A percentile compares a stretch with the other conserved stretches of the same genome.
Evolutionary conservation across 2,888 invertebrate genomes (phyloP).

Genomic region (Hemicrepidius hirtus): DNA sequence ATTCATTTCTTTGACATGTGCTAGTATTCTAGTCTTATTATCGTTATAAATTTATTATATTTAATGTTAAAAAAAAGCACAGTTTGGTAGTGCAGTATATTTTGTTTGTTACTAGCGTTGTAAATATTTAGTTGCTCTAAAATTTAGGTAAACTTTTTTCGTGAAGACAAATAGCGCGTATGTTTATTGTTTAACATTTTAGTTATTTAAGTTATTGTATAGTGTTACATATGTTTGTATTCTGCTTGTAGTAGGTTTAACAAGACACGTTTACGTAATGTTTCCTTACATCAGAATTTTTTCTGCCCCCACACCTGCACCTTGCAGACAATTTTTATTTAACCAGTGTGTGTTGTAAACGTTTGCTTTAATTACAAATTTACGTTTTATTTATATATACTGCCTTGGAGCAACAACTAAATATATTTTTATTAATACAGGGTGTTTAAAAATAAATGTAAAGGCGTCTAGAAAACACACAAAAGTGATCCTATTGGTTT

Average conservation of each 20-base stretch:
- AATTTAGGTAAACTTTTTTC: conserved; percentile 1
- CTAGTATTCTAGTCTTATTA: conserved; percentile 51
- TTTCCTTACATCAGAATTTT: conserved; percentile 6
- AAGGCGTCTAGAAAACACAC: too few species aligned
- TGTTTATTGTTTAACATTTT: conserved; percentile 20
- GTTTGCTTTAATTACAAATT: conserved; percentile 2
- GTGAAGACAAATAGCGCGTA: neutral
- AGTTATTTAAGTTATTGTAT: conserved; percentile 46
- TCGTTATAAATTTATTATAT: conserved; percentile 38
- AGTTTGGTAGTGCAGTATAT: conserved; percentile 26
- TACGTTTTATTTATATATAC: neutral
- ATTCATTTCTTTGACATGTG: conserved; percentile 37
- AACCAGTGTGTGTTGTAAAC: conserved; percentile 13
- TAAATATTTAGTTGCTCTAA: conserved; percentile 34
- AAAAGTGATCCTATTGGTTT: too few species aligned
- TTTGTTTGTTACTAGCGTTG: conserved; percentile 40
- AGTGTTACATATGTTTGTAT: conserved; percentile 47
- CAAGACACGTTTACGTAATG: conserved; percentile 24
- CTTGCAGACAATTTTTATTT: conserved; percentile 16
- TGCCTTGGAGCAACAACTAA: too few species aligned
- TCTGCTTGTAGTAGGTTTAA: conserved; percentile 44
- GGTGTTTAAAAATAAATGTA: too few species aligned
- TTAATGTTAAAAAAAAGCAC: conserved; percentile 8
- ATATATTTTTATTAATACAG: too few species aligned
- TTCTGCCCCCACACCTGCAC: too few species aligned